Base-by-base conservation (phyloP, 2,888 invertebrate species). In the Cyclophora albipunctata region DNA sequence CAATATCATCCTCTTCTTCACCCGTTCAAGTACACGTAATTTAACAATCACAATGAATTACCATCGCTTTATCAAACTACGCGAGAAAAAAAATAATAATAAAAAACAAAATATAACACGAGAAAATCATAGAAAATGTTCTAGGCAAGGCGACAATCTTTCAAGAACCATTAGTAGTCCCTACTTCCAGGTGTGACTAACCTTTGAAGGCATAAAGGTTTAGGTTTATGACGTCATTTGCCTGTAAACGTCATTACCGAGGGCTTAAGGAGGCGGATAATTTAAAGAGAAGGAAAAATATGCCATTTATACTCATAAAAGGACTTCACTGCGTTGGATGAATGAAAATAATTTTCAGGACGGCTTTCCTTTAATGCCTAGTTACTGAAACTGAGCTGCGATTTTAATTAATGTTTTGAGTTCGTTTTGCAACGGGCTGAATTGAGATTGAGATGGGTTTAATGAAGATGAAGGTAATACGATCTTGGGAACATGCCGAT, bases 191-290 rank as follows among this genome's bases (percentile, higher is more conserved):
- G 76, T 76, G 69, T 60, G 60, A 58, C 4, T 37, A 55, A 63
- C 61, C 71, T 66, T 64, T 64, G 68, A 73, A 67, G 68, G 67
- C 69, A 71, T 75, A 72, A 77, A 57, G 63, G 69, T 69, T 65
- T 62, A 60, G 66, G 67, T 78, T 78, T 76, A 78, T 78, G 76
- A 74, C 75, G 72, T 78, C 76, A 80, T 79, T 78, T 63, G 65
- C 63, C 66, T 57, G 67, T 73, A 70, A 79, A 76, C 75, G 74
- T 80, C 80, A 78, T 83, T 83, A 81, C 71, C 54, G 61, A 61
- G 62, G 64, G 66, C 66, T 69, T 72, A 72, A 73, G 69, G 59
- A 68, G 67, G 69, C 63, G 69, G 73, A 69, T 75, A 78, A 76
- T 78, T 75, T 73, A 66, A 77, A 71, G 69, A 69, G 69, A 64